phyloP scores from a whole-genome alignment of 2,888 invertebrate genomes.

The Barypeithes pellucidus region DNA sequence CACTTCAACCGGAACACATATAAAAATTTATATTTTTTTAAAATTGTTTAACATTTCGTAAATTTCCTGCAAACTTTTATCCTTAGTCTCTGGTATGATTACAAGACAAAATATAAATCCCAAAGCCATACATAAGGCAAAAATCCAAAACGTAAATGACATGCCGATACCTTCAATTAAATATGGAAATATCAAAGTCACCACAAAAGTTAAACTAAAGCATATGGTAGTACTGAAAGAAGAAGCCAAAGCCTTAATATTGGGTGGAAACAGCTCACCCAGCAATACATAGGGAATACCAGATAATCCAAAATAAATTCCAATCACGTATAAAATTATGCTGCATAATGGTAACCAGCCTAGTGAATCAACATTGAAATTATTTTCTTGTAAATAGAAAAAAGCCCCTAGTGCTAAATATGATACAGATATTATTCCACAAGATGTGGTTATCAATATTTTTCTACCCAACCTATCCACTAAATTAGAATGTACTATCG shows the following conservation, averaged over 20 bases:
- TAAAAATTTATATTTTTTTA: too few species aligned
- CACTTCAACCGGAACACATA: too few species aligned
- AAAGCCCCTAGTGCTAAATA: constrained; percentile 71
- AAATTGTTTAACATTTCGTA: constrained; percentile 11
- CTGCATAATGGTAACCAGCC: constrained; percentile 82
- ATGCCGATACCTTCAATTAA: constrained; percentile 75
- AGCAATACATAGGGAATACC: constrained; percentile 87
- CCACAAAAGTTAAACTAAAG: constrained; percentile 82
- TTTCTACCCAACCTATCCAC: constrained; percentile 85
- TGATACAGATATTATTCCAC: constrained; percentile 74
- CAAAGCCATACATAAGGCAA: constrained; percentile 75
- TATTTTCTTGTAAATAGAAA: constrained; percentile 65
- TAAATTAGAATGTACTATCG: constrained; percentile 80
- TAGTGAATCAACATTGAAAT: constrained; percentile 71
- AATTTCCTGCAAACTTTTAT: constrained; percentile 40
- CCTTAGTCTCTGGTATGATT: constrained; percentile 88
- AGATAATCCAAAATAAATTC: constrained; percentile 84
- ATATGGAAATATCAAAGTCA: constrained; percentile 80
- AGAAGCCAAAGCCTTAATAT: constrained; percentile 83
- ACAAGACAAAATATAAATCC: constrained; percentile 82
- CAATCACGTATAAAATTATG: constrained; percentile 80
- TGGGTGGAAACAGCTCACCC: constrained; percentile 86
- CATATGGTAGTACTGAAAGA: constrained; percentile 84
- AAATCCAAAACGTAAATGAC: constrained; percentile 81
- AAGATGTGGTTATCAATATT: constrained; percentile 80